Evolutionary conservation across 2,888 invertebrate genomes (phyloP), one percentile per base, ranked within the genome.

Genomic region (Athalia cordata): DNA sequence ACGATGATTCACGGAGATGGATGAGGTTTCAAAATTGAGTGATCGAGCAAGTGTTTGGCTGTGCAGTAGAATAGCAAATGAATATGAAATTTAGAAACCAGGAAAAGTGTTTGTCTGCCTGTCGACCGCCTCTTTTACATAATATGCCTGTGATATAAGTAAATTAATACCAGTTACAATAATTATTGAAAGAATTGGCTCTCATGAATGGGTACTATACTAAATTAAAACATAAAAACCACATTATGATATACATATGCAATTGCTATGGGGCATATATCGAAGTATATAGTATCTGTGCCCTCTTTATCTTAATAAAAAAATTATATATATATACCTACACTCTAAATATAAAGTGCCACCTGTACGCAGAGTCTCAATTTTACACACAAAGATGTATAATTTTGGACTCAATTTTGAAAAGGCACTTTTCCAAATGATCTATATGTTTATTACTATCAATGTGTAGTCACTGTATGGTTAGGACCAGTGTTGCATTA

Each of bases 41-140:
- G 87, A 87, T 87, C 86, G 86, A 87, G 86, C 86, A 89, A 89
- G 85, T 87, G 88, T 89, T 86, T 89, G 89, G 89, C 89, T 89
- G 89, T 89, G 89, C 88, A 87, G 86, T 88, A 89, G 88, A 86
- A 81, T 87, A 89, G 86, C 64, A 77, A 66, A 83, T 82, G 82
- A 75, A 29, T 62, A 55, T 76, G 50, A 64, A 76, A 68, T n/a
- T 47, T 64, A 64, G 76, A 76, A 64, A 76, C 52, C 64, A 65
- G 43, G 49, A 64, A 65, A 76, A 76, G 79, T 74, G 50, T 72
- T 55, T 79, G 77, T 81, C 77, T 74, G 61, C 76, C 72, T 74
- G 43, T 64, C 57, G 62, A 78, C 78, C 75, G 79, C 81, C 78
- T 80, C 78, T 78, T 62, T 72, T 72, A 72, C 72, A 72, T 72